Evolutionary conservation across 2,113 vertebrate genomes (phyloP).

Genomic region (Turnix velox): DNA sequence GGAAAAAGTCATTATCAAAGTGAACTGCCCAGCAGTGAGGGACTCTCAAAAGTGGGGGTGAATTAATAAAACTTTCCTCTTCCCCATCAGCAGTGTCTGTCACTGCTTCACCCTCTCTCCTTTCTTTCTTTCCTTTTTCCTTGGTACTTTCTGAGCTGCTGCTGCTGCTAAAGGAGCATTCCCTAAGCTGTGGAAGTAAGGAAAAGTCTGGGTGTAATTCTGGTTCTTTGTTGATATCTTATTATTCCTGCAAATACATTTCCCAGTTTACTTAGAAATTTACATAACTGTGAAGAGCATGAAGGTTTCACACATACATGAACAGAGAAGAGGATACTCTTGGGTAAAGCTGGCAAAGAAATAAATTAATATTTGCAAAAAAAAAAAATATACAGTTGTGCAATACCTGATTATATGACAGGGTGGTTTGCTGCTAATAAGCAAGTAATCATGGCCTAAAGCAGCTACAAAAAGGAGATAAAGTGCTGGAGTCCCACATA

Average conservation of each 20-base stretch:
- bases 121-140: not conserved
- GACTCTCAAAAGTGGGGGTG: not conserved
- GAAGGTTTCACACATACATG: not conserved
- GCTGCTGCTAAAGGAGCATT: not conserved
- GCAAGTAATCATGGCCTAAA: not conserved
- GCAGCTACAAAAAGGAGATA: not conserved
- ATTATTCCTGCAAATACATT: constrained; percentile 36
- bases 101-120: not conserved
- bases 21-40: not conserved
- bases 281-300: constrained; percentile 36
- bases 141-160: not conserved
- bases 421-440: not conserved
- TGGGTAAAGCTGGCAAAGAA: constrained; percentile 45
- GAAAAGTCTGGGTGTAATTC: not conserved
- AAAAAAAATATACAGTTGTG: not conserved
- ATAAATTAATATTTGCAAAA: constrained; percentile 23
- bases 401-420: constrained; percentile 11
- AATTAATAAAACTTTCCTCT: not conserved
- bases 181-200: not conserved
- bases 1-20: not conserved
- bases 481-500: not conserved
- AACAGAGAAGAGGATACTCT: constrained; percentile 26
- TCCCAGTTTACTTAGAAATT: constrained; percentile 45
- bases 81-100: not conserved
- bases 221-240: constrained; percentile 53